Conservation (phyloP, 2,797 vertebrate genomes). For the Xiphorhynchus erythropygius region DNA sequence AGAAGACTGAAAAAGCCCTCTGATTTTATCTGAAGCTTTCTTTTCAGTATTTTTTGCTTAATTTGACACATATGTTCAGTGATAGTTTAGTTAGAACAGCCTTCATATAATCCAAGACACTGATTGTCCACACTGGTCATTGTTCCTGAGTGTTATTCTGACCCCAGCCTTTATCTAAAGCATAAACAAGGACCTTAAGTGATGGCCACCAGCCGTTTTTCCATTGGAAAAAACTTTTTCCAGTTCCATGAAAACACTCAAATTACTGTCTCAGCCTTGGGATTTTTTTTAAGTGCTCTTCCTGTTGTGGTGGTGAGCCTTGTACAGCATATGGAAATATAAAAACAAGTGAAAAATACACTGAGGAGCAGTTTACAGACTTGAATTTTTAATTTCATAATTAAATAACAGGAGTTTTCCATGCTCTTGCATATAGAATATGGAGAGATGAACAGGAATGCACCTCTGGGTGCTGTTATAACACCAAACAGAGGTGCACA, state of each 20-base stretch:
- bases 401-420: background rate
- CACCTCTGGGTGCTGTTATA: background rate
- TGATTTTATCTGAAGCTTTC: background rate
- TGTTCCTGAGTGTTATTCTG: background rate
- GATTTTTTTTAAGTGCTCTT: background rate
- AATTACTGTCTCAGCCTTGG: background rate
- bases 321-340: background rate
- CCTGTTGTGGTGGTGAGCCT: background rate
- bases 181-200: background rate
- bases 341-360: background rate
- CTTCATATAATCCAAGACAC: background rate
- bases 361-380: background rate
- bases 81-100: background rate
- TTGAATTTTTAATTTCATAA: background rate
- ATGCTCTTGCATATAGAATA: background rate
- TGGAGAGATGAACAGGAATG: background rate
- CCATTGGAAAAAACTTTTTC: background rate
- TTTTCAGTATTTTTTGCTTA: background rate
- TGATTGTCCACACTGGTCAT: background rate
- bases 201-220: background rate
- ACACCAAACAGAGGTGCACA: background rate
- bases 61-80: background rate
- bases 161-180: background rate
- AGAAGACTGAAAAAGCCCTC: background rate
- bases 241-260: background rate